Percentiles rank a stretch among this genome's conserved stretches.
Conservation (phyloP, 2,113 vertebrate genomes). For the Motacilla tschutschensis region DNA sequence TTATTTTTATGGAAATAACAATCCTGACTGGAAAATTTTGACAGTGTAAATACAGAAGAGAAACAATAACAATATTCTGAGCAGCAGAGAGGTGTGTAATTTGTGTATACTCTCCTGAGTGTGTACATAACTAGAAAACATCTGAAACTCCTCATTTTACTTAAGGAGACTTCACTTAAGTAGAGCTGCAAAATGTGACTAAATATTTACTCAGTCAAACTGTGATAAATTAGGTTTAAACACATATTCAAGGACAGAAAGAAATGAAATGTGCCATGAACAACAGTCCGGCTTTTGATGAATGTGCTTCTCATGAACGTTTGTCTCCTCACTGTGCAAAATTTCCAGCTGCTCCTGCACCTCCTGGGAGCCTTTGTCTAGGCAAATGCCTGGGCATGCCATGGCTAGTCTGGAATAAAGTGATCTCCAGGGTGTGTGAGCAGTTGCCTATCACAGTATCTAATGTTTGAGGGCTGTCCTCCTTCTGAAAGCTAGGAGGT, state of each 20-base stretch:
- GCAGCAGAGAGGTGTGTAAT: background rate
- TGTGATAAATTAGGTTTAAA: background rate
- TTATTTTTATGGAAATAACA: conserved; percentile 28
- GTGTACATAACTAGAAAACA: background rate
- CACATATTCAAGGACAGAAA: background rate
- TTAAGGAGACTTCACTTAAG: background rate
- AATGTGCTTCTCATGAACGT: rapidly evolving
- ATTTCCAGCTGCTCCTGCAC: background rate
- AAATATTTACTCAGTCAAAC: background rate
- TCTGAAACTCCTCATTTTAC: background rate
- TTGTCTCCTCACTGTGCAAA: background rate
- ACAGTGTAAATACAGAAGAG: background rate
- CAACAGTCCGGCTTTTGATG: rapidly evolving
- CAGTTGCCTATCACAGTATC: background rate
- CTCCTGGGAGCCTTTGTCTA: background rate
- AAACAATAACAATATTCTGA: background rate
- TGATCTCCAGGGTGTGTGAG: background rate
- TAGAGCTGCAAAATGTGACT: background rate
- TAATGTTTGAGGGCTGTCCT: rapidly evolving
- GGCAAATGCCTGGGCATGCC: background rate
- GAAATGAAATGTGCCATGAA: background rate
- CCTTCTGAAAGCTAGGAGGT: background rate
- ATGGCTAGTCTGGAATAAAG: background rate
- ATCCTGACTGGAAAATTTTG: background rate
- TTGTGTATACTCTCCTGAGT: background rate